phyloP scores from a whole-genome alignment of 2,888 invertebrate genomes.

The Watsonalla cultraria region DNA sequence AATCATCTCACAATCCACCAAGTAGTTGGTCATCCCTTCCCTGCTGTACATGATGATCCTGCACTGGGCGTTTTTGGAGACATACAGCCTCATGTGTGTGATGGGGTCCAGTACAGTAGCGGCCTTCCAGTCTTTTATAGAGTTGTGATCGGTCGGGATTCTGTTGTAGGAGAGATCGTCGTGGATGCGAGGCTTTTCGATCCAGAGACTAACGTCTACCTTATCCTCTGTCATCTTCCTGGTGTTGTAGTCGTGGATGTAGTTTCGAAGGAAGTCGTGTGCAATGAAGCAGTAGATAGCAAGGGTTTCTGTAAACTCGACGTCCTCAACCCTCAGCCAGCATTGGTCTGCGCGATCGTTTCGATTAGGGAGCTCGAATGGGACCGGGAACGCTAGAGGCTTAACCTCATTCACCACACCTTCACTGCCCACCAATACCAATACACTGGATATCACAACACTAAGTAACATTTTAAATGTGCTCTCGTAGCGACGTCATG shows the following conservation, averaged over 20 bases:
- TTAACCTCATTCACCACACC: slow-evolving; percentile 30
- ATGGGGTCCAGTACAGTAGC: slow-evolving; percentile 58
- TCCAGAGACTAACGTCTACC: slow-evolving; percentile 62
- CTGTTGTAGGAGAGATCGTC: slow-evolving; percentile 33
- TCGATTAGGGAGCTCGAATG: slow-evolving; percentile 58
- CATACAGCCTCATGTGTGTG: slow-evolving; percentile 55
- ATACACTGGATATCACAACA: slow-evolving; percentile 28
- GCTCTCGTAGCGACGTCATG: slow-evolving; percentile 55
- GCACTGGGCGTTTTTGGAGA: slow-evolving; percentile 55
- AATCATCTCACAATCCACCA: slow-evolving; percentile 55
- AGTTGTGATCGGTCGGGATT: slow-evolving; percentile 25
- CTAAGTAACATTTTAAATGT: slow-evolving; percentile 71
- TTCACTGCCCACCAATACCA: slow-evolving; percentile 27
- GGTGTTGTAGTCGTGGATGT: slow-evolving; percentile 61
- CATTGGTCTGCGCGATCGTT: slow-evolving; percentile 67
- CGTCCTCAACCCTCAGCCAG: slow-evolving; percentile 65
- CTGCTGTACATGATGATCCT: slow-evolving; percentile 62
- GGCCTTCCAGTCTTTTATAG: slow-evolving; percentile 53
- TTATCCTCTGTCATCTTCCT: slow-evolving; percentile 59
- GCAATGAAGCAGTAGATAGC: slow-evolving; percentile 53
- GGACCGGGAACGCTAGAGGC: slow-evolving; percentile 53
- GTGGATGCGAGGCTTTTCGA: slow-evolving; percentile 41
- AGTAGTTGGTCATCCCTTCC: slow-evolving; percentile 59
- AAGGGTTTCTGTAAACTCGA: slow-evolving; percentile 57
- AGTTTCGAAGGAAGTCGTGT: slow-evolving; percentile 48